Percentiles rank a stretch among this genome's conserved stretches.
These are phyloP conservation scores for Theonella swinhoei DNA, from an alignment of 37 sponge, comb jelly and placozoan genomes.

Conservation along the genomic window DNA sequence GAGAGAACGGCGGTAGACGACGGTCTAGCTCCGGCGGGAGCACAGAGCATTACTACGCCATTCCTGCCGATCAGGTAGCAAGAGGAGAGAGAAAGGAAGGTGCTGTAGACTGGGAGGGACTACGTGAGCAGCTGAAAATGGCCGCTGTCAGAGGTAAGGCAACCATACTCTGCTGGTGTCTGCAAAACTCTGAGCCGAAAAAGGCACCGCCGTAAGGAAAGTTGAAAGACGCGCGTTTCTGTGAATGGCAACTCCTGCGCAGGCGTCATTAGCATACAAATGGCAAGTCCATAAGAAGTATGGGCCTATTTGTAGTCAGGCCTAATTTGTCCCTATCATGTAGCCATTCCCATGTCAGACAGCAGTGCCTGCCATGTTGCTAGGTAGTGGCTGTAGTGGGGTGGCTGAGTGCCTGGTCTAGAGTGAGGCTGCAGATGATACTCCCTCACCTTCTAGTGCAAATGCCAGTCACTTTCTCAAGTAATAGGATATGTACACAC, in stretches of 20 bases:
- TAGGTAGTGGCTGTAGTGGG: too few species aligned
- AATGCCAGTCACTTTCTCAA: too few species aligned
- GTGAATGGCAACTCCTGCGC: not conserved
- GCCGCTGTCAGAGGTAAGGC: not conserved
- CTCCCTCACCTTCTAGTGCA: too few species aligned
- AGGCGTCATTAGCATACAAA: not conserved
- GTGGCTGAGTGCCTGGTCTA: too few species aligned
- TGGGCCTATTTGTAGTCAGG: too few species aligned
- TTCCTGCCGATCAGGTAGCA: not conserved
- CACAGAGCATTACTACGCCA: not conserved
- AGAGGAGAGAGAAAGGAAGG: not conserved
- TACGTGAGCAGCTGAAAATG: not conserved
- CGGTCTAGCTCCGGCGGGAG: not conserved
- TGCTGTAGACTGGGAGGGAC: not conserved
- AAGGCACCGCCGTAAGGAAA: not conserved
- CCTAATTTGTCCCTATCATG: too few species aligned
- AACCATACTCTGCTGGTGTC: not conserved
- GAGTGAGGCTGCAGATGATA: too few species aligned
- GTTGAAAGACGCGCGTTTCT: constrained; percentile 1
- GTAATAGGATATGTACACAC: too few species aligned
- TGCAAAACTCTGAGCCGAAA: not conserved
- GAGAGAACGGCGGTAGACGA: not conserved
- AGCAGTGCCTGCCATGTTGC: too few species aligned
- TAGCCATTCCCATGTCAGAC: too few species aligned
- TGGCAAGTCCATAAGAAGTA: not conserved